These are phyloP conservation scores for Drosophila aff. DNA, from an alignment of 1,140 invertebrate species.

Conservation along the genomic window DNA sequence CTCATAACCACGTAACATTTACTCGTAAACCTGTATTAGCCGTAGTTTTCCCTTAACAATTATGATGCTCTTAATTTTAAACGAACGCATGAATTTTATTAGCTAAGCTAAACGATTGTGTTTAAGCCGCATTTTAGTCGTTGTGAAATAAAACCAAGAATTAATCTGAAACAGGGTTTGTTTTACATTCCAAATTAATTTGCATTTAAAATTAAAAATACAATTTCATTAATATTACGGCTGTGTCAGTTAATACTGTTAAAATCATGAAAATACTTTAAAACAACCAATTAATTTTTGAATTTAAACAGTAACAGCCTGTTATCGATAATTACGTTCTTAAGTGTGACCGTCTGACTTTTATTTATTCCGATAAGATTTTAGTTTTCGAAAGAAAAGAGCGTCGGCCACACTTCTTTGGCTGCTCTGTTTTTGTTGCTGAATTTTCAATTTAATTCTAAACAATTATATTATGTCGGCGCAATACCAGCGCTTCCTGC, in stretches of 20 bases:
- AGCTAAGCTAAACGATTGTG: constrained; percentile 71
- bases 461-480: constrained; percentile 86
- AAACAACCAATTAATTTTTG: background rate
- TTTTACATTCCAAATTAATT: background rate
- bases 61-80: constrained; percentile 77
- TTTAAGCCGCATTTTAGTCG: constrained; percentile 78
- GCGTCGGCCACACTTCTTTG: background rate
- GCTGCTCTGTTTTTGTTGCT: constrained; percentile 12
- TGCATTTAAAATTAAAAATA: background rate
- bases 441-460: constrained; percentile 7
- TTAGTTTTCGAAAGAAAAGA: background rate
- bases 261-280: background rate
- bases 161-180: constrained; percentile 8
- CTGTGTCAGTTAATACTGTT: background rate
- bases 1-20: constrained; percentile 57
- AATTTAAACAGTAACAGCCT: background rate
- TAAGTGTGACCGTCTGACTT: background rate
- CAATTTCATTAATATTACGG: background rate
- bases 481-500: constrained; percentile 90
- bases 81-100: constrained; percentile 63
- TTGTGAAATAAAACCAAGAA: constrained; percentile 74
- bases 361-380: background rate
- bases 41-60: constrained; percentile 55
- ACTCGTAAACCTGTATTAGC: constrained; percentile 65
- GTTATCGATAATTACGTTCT: background rate